Evolutionary conservation across 1,140 invertebrate genomes (phyloP).

Genomic region (Scylla paramamosain): DNA sequence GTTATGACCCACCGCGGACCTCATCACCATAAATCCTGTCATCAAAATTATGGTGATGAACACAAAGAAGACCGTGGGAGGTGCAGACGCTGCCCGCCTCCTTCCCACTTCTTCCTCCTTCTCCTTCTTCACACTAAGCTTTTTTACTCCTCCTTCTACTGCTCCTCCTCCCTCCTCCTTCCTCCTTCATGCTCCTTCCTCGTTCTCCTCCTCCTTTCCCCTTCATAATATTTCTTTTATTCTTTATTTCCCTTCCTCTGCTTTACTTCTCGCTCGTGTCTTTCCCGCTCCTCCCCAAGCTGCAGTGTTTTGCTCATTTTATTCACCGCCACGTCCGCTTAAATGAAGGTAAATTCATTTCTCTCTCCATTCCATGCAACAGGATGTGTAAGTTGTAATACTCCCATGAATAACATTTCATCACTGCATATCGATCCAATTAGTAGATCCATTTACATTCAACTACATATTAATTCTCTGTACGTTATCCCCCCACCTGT

Average conservation of each 20-base stretch:
- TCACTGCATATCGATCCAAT: background rate
- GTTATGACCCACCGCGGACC: constrained; percentile 74
- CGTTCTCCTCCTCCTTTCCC: background rate
- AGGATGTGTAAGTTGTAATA: constrained; percentile 3
- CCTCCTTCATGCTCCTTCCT: background rate
- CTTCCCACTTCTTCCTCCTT: background rate
- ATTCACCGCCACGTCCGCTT: background rate
- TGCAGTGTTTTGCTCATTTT: background rate
- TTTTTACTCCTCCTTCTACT: background rate
- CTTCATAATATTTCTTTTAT: background rate
- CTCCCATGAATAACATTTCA: constrained; percentile 10
- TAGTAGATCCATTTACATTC: background rate
- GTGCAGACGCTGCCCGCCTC: constrained; percentile 13
- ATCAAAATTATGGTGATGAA: constrained; percentile 76
- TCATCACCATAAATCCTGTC: constrained; percentile 75
- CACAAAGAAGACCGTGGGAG: constrained; percentile 65
- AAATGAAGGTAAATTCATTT: background rate
- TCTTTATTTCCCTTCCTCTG: background rate
- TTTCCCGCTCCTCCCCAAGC: too few relatives aligned
- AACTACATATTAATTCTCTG: background rate
- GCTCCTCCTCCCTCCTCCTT: background rate
- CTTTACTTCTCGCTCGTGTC: background rate
- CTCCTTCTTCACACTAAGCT: background rate
- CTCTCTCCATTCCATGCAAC: background rate
- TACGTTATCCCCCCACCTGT: background rate